Base-by-base conservation (phyloP, 1,140 invertebrate genomes). In the Cephus cinctus region DNA sequence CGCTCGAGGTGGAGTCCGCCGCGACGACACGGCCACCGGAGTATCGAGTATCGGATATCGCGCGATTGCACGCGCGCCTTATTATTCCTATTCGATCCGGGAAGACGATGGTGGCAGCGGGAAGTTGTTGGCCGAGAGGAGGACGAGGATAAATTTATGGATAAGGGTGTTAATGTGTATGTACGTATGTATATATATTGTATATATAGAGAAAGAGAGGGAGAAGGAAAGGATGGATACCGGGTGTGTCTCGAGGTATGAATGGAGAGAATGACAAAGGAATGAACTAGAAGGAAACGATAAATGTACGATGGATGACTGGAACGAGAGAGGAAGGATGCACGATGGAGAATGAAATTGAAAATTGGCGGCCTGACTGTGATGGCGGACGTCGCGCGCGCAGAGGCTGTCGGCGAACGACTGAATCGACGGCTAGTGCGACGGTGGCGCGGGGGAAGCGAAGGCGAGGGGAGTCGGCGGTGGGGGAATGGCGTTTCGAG, bases 341-440 rank as follows among this genome's bases (percentile, higher is more conserved):
- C 31, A 40, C 30, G 21, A 25, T 11, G 19, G 31, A 23, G 32
- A 16, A 25, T 27, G 15, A 12, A 43, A 25, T n/a, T n/a, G n/a
- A n/a, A n/a, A n/a, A n/a, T n/a, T n/a, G n/a, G n/a, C n/a, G n/a
- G n/a, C n/a, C n/a, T n/a, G n/a, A n/a, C n/a, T n/a, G n/a, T n/a
- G n/a, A n/a, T n/a, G n/a, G 18, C 27, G 36, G 3, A 23, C 43
- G 48, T 59, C 43, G 54, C 54, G 38, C 45, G 31, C 55, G 23
- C 47, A 45, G 35, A 41, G 32, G 43, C 48, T 36, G 59, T 32
- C 61, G 54, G 50, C 53, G 25, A 56, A 63, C 59, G 57, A 67
- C 61, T 67, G 63, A 64, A 52, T 54, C 45, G 51, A 20, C 43
- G 40, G 50, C 5, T 39, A 39, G 44, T 35, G 47, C 49, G 43